These are phyloP conservation scores for Neelides folsomi DNA, from an alignment of 2,888 invertebrate genomes.

Conservation along the genomic window DNA sequence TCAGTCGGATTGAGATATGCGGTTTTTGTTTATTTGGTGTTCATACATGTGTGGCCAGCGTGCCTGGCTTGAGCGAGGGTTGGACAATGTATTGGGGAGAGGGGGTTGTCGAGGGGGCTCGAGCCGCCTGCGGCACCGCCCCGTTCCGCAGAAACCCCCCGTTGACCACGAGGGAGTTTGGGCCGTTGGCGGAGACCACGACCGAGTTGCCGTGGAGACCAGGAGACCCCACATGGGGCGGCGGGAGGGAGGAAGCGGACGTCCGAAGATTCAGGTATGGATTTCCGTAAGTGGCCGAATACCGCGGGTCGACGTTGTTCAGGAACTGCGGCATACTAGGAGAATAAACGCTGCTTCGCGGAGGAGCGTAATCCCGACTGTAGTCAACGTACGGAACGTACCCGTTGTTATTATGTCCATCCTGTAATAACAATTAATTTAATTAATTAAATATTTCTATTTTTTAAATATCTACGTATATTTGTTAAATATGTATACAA, in stretches of 20 bases:
- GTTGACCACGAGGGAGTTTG: no score
- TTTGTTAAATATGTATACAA: no score
- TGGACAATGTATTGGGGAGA: slow-evolving; percentile 45
- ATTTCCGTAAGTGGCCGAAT: slow-evolving; percentile 72
- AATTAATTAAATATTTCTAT: no score
- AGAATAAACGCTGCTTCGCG: slow-evolving; percentile 36
- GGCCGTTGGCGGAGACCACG: slow-evolving; percentile 21
- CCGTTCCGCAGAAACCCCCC: slow-evolving; percentile 36
- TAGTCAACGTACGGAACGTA: slow-evolving; percentile 82
- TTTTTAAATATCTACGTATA: no score
- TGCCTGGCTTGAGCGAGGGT: slow-evolving; percentile 47
- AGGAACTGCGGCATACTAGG: slow-evolving; percentile 29
- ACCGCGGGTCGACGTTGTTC: slow-evolving; percentile 59
- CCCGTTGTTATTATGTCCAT: slow-evolving; percentile 68
- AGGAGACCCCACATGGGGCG: slow-evolving; percentile 33
- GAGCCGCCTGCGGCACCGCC: slow-evolving; percentile 43
- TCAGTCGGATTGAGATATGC: neutral
- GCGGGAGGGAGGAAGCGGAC: slow-evolving; percentile 43
- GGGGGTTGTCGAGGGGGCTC: slow-evolving; percentile 39
- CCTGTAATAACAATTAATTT: slow-evolving; percentile 41
- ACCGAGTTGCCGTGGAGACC: slow-evolving; percentile 35
- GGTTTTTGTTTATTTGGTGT: neutral
- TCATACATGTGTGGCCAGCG: slow-evolving; percentile 55
- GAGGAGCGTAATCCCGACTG: slow-evolving; percentile 75
- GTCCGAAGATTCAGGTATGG: slow-evolving; percentile 57